Conservation (phyloP, 2,113 vertebrate species). For the Cottus gobio region DNA sequence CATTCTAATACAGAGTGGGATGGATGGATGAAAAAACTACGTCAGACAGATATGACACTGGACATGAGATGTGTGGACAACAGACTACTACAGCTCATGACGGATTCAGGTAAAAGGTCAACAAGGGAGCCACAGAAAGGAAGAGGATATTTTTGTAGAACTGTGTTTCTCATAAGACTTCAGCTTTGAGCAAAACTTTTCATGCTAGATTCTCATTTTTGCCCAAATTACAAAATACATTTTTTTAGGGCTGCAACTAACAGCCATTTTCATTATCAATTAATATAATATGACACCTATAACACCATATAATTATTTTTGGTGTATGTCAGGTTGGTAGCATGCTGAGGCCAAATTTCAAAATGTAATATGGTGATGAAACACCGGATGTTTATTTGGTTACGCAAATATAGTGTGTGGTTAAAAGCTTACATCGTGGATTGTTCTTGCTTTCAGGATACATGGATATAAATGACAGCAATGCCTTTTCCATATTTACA, state of each 20-base stretch:
- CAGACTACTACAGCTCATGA: background rate
- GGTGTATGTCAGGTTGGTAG: background rate
- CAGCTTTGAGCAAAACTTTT: background rate
- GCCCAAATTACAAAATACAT: too few species aligned
- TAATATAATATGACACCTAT: too few species aligned
- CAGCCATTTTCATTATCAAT: too few species aligned
- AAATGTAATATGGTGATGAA: background rate
- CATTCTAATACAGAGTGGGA: slow-evolving; percentile 58
- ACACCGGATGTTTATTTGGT: background rate
- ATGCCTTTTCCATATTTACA: background rate
- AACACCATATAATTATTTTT: background rate
- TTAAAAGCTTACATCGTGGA: background rate
- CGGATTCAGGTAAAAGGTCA: background rate
- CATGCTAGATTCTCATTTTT: background rate
- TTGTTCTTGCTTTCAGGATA: background rate
- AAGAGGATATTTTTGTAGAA: background rate
- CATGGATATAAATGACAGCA: background rate
- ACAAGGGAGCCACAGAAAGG: background rate
- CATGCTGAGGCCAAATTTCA: background rate
- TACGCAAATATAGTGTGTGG: background rate
- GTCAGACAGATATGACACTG: slow-evolving; percentile 25
- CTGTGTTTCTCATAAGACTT: background rate
- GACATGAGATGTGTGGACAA: background rate
- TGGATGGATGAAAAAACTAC: slow-evolving; percentile 31
- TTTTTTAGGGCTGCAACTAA: background rate